Evolutionary conservation across 1,140 invertebrate species (phyloP), one percentile per base, ranked within the genome.

Genomic region (Bombus polaris): DNA sequence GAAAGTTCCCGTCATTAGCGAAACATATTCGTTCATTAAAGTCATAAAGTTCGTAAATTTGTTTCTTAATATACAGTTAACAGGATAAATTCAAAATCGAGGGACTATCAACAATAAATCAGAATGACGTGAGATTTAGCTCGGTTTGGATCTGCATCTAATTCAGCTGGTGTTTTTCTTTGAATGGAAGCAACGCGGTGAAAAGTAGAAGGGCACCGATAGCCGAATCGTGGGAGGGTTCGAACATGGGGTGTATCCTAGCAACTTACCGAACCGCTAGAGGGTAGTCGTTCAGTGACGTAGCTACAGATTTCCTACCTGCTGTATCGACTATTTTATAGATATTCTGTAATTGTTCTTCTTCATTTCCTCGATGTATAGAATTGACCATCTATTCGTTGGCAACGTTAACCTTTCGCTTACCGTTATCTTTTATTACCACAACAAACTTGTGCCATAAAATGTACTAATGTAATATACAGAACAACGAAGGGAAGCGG

Each of bases 181-280:
- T 79, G 68, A 77, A 22, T n/a, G 75, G 72, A 70, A 44, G 37
- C 53, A 73, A 37, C 42, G 53, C 57, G 13, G 42, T 62, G 81
- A 86, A 70, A 88, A 81, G 37, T 81, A 44, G 81, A 80, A 87
- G 79, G 73, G 82, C 76, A 75, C 71, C 59, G 85, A 83, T 86
- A 88, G 82, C 65, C 42, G 22, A 85, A 85, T 59, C 57, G 83
- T 85, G 71, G 83, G 85, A 78, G 86, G 87, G 87, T 91, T 90
- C 81, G 88, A 91, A 77, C 87, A 80, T 89, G 86, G 93, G 93
- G 93, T 93, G 93, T 93, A 91, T 93, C 93, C 93, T 93, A 93
- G 93, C 93, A 93, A 93, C 93, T 89, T 92, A 90, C 74, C 84
- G 88, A 93, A 93, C 83, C 84, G 89, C 91, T 90, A 72, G 87